Base-by-base conservation (phyloP, 2,113 vertebrate species). In the Rhineura floridana region DNA sequence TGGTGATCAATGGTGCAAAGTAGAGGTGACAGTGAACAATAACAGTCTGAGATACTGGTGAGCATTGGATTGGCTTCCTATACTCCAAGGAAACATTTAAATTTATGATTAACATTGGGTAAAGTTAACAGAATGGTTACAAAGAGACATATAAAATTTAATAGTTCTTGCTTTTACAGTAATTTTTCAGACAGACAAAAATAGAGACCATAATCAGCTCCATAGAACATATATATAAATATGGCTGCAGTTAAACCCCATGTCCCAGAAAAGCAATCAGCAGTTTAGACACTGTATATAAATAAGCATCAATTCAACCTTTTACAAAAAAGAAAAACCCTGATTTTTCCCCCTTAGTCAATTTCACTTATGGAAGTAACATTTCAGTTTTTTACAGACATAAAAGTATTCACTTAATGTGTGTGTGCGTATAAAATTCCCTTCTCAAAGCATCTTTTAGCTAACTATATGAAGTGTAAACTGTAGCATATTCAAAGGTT, bases 131-230 rank as follows among this genome's bases (percentile, higher is more conserved):
- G 59, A 88, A 76, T 50, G n/a, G 79, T 97, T 96, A 72, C 93
- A 97, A 97, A 97, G 85, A 83, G 93, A 94, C 96, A 97, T 96
- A 97, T 87, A 97, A 97, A 97, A 97, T 98, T 96, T 97, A 97
- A 97, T 97, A 90, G 95, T 91, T 96, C 80, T 94, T 95, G 93
- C 55, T 89, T 93, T 96, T 96, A 94, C 95, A 97, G 96, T 91
- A 94, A 89, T 94, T 94, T 92, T 95, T 96, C 94, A 91, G 77
- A 92, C 33, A 90, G 78, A 86, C 70, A 44, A 94, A 96, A 94
- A 96, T 65, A 93, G 91, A 95, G 90, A 83, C 80, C 8, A 84
- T 81, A 93, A 93, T 93, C 88, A 85, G 88, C 90, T 96, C 91
- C 91, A 90, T 93, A 94, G 95, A 93, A 96, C 93, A 94, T 92